These are phyloP conservation scores for Pleuronectes platessa DNA, from an alignment of 2,113 vertebrate genomes.

Conservation along the genomic window DNA sequence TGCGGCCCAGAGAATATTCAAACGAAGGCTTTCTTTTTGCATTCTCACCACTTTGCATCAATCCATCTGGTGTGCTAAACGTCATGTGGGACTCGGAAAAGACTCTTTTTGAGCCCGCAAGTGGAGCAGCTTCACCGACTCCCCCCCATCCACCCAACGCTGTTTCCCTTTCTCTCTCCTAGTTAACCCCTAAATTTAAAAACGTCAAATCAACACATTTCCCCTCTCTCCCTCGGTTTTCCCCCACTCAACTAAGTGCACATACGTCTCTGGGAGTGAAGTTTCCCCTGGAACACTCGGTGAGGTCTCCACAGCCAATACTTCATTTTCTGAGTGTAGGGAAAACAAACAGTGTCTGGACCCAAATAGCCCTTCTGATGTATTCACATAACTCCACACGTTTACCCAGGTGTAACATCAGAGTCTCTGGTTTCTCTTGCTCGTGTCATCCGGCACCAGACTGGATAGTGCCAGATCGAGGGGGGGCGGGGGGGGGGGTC, in stretches of 20 bases:
- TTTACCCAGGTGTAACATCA: constrained; percentile 41
- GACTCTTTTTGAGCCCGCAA: constrained; percentile 25
- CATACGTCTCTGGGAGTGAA: constrained; percentile 30
- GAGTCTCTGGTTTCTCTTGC: neutral
- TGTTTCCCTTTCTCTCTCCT: constrained; percentile 18
- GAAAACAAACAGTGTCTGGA: constrained; percentile 50
- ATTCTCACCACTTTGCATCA: constrained; percentile 48
- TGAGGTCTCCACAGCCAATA: constrained; percentile 5
- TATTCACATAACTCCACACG: neutral
- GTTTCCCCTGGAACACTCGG: constrained; percentile 39
- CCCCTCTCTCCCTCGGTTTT: constrained; percentile 3
- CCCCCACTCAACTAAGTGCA: constrained; percentile 8
- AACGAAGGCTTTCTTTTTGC: constrained; percentile 31
- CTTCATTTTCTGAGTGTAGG: constrained; percentile 22
- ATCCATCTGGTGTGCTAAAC: constrained; percentile 16
- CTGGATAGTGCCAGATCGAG: constrained; percentile 2
- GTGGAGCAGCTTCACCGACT: constrained; percentile 12
- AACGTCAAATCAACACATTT: neutral
- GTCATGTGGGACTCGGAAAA: constrained; percentile 19
- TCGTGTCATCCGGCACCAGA: neutral
- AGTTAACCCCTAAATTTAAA: constrained; percentile 18
- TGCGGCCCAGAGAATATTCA: constrained; percentile 53
- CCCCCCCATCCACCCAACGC: neutral
- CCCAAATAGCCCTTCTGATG: constrained; percentile 6
- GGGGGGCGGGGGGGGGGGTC: constrained; percentile 2